Conservation (phyloP, 2,888 invertebrate genomes). For the Aleiodes testaceus region DNA sequence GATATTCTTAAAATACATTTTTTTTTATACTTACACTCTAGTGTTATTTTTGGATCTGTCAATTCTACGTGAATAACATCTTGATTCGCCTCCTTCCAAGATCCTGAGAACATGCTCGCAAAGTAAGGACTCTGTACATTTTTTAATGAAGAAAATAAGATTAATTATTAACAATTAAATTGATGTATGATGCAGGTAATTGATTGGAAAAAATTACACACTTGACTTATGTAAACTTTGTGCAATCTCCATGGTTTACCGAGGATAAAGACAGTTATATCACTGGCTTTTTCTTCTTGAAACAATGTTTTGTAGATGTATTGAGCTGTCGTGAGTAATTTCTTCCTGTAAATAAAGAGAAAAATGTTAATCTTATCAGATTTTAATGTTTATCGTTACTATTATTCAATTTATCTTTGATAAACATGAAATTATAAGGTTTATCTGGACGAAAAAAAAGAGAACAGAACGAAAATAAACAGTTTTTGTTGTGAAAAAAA, state of each 20-base stretch:
- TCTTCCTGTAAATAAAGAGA: constrained; percentile 74
- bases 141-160: constrained; percentile 34
- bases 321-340: constrained; percentile 81
- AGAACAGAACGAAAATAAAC: neutral
- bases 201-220: constrained; percentile 47
- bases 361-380: constrained; percentile 4
- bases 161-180: constrained; percentile 22
- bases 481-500: constrained; percentile 21
- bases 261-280: constrained; percentile 82
- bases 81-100: constrained; percentile 83
- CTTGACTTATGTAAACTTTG: constrained; percentile 85
- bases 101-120: constrained; percentile 86
- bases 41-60: constrained; percentile 81
- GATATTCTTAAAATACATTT: too few species aligned
- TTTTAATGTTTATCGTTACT: neutral
- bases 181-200: constrained; percentile 2
- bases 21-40: constrained; percentile 75
- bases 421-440: neutral
- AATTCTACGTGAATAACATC: constrained; percentile 81
- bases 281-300: constrained; percentile 83
- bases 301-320: constrained; percentile 87
- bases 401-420: constrained; percentile 2
- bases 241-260: constrained; percentile 84
- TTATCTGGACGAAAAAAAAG: neutral
- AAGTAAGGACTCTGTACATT: constrained; percentile 81